Percentiles rank a stretch among this genome's conserved stretches.
phyloP scores from a whole-genome alignment of 1,140 invertebrate species.

The Episyrphus balteatus region DNA sequence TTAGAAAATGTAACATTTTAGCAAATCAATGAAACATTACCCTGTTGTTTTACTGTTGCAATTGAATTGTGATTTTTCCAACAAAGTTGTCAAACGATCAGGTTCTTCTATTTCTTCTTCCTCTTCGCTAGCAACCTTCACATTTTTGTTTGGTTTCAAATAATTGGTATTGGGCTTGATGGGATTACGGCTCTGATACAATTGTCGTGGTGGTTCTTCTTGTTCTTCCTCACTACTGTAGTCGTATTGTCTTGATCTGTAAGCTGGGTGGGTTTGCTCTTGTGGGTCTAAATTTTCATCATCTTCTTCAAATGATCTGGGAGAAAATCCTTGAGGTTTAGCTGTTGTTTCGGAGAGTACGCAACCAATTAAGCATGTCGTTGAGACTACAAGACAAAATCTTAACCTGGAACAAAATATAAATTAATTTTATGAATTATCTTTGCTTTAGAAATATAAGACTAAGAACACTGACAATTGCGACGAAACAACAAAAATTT shows the following conservation, averaged over 20 bases:
- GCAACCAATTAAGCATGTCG: conserved; percentile 12
- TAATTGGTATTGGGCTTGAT: conserved; percentile 29
- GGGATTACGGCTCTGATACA: conserved; percentile 24
- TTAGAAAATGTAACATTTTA: not conserved
- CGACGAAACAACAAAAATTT: too few relatives aligned
- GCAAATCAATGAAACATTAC: conserved; percentile 8
- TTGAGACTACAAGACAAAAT: conserved; percentile 14
- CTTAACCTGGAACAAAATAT: conserved; percentile 6
- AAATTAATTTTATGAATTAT: too few relatives aligned
- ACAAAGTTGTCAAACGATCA: conserved; percentile 63
- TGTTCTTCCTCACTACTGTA: conserved; percentile 28
- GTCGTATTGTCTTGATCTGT: conserved; percentile 25
- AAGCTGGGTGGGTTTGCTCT: conserved; percentile 30
- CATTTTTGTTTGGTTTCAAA: conserved; percentile 18
- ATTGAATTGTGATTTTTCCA: conserved; percentile 74
- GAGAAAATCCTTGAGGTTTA: conserved; percentile 26
- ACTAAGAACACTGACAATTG: too few relatives aligned
- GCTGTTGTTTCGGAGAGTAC: conserved; percentile 23
- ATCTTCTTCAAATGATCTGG: conserved; percentile 24
- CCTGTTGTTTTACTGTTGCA: conserved; percentile 71
- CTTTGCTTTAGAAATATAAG: too few relatives aligned
- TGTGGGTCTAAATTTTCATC: conserved; percentile 29
- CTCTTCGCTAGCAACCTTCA: conserved; percentile 37
- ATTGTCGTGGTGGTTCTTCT: conserved; percentile 29
- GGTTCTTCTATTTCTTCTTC: conserved; percentile 75